These are phyloP conservation scores for Deilephila porcellus DNA, from an alignment of 2,888 invertebrate genomes.

Conservation along the genomic window DNA sequence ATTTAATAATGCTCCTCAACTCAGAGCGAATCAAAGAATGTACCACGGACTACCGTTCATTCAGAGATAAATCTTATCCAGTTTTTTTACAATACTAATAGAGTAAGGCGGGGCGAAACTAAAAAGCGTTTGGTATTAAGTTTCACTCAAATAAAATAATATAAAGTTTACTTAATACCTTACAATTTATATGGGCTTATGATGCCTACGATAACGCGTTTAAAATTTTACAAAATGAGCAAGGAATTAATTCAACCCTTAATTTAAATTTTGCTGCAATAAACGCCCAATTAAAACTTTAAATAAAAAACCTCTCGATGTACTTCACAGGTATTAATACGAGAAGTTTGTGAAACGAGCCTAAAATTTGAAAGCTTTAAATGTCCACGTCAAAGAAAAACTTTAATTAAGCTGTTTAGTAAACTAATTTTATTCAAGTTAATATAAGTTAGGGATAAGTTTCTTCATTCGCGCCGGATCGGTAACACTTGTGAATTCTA, in stretches of 20 bases:
- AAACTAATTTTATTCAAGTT: slow-evolving; percentile 28
- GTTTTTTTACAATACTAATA: no score
- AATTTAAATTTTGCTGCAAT: slow-evolving; percentile 17
- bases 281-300: slow-evolving; percentile 11
- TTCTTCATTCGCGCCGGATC: slow-evolving; percentile 17
- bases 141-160: no score
- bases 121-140: no score
- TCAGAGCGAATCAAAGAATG: no score
- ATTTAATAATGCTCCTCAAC: no score
- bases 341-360: slow-evolving; percentile 44
- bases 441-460: slow-evolving; percentile 29
- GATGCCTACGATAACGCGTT: no score
- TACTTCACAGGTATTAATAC: slow-evolving; percentile 4
- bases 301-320: slow-evolving; percentile 1
- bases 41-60: no score
- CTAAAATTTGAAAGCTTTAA: slow-evolving; percentile 79
- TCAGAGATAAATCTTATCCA: no score
- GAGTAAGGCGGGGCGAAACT: no score
- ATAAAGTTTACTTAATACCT: no score
- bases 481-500: slow-evolving; percentile 17
- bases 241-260: background rate
- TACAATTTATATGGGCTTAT: background rate
- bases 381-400: slow-evolving; percentile 75
- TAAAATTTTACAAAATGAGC: background rate
- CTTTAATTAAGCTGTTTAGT: slow-evolving; percentile 36